These are phyloP conservation scores for Channa striata DNA, from an alignment of 2,797 vertebrate genomes.

Conservation along the genomic window DNA sequence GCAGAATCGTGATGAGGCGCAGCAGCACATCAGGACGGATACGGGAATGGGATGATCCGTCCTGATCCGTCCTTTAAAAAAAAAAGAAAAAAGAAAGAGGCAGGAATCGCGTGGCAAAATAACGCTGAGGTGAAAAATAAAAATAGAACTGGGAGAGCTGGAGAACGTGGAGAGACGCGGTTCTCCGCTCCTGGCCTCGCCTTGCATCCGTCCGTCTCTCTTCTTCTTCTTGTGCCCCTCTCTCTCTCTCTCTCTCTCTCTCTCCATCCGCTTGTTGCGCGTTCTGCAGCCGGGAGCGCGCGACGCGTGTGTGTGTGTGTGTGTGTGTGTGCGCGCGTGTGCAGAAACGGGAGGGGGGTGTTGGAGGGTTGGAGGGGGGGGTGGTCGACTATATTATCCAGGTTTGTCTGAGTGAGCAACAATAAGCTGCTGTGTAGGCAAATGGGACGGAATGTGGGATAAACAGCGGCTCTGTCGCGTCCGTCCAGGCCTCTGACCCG, in stretches of 20 bases:
- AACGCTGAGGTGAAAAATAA: background rate
- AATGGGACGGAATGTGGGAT: conserved; percentile 39
- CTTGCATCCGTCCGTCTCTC: conserved; percentile 73
- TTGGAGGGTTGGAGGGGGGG: background rate
- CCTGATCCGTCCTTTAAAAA: background rate
- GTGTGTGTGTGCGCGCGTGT: conserved; percentile 10
- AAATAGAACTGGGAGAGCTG: conserved; percentile 35
- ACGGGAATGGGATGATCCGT: background rate
- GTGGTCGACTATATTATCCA: conserved; percentile 49
- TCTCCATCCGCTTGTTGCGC: conserved; percentile 81
- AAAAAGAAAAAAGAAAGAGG: too few species aligned
- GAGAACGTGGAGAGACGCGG: conserved; percentile 41
- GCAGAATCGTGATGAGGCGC: conserved; percentile 72
- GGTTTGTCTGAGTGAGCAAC: conserved; percentile 75
- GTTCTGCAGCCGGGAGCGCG: conserved; percentile 78
- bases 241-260: conserved; percentile 47
- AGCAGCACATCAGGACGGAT: conserved; percentile 68
- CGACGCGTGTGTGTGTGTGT: conserved; percentile 54
- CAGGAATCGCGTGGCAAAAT: conserved; percentile 22
- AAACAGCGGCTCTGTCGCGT: conserved; percentile 45
- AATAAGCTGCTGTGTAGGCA: conserved; percentile 69
- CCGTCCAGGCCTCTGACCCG: conserved; percentile 35
- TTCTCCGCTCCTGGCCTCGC: conserved; percentile 76
- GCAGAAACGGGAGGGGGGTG: background rate
- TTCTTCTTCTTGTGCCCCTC: conserved; percentile 41